Evolutionary conservation across 2,113 vertebrate genomes (phyloP), one percentile per base, ranked within the genome.

Genomic region (Chaenocephalus aceratus): DNA sequence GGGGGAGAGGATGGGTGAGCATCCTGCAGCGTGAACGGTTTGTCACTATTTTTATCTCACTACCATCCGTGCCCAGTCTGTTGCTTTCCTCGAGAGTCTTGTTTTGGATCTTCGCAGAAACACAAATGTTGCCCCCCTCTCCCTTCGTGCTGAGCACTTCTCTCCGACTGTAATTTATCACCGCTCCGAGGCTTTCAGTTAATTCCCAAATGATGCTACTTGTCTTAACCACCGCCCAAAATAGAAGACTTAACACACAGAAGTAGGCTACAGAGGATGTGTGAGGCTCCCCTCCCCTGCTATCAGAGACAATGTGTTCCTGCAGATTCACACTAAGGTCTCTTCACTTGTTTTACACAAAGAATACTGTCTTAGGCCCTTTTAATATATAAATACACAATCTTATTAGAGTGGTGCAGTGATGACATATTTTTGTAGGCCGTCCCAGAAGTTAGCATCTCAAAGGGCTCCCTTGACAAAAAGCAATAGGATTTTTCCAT

Each of bases 151-250:
- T 71, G 75, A 71, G n/a, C 53, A 58, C 69, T 65, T 66, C 76
- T 68, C 72, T 5, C 18, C 5, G 16, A 49, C 74, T 72, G 75
- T 84, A 85, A 89, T 91, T 79, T 70, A 87, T 87, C 83, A 8
- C 71, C 46, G 6, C 73, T 73, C 78, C 26, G 67, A 23, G 45
- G 77, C 80, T 81, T 57, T 60, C 63, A 51, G 68, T 57, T 86
- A 60, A 88, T 86, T 84, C 89, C 85, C 87, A 63, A 70, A 78
- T 78, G 89, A 76, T 13, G 67, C 61, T 82, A 87, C 87, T 85
- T 89, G 85, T 73, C 80, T 82, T 77, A 79, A 77, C 75, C 23
- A 69, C 65, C 10, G 51, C 78, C 72, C 52, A 58, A 86, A 91
- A 86, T 86, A 89, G 82, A 77, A 79, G 83, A 77, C 64, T 79